Evolutionary conservation across 2,888 invertebrate species (phyloP).

Genomic region (Hipparchia semele): DNA sequence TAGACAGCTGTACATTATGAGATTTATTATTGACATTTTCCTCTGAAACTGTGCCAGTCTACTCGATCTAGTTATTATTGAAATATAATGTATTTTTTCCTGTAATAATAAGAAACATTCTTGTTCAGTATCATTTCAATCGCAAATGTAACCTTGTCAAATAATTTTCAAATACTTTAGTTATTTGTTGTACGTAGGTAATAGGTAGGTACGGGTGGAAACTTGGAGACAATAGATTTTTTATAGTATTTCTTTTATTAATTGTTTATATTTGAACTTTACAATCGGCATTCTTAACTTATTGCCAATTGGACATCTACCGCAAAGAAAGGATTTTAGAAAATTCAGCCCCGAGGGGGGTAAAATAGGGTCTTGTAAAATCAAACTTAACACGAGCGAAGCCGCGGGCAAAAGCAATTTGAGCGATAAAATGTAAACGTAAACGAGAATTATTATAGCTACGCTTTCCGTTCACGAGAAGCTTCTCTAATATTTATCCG

Average conservation of each 20-base stretch:
- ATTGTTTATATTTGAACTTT: no score
- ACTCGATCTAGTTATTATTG: neutral
- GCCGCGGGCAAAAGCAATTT: no score
- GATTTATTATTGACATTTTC: constrained; percentile 1
- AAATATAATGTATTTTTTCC: neutral
- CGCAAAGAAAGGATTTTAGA: no score
- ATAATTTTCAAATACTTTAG: neutral
- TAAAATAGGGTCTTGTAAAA: no score
- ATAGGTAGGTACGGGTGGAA: neutral
- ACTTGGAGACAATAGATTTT: neutral
- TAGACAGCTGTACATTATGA: neutral
- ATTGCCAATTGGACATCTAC: no score
- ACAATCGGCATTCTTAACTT: no score
- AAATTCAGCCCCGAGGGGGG: no score
- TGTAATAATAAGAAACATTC: neutral
- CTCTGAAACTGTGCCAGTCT: constrained; percentile 1
- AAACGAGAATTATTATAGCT: constrained; percentile 12
- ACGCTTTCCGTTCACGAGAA: constrained; percentile 26
- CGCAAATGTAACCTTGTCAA: neutral
- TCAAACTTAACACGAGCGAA: no score
- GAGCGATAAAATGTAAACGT: neutral
- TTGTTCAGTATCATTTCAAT: neutral
- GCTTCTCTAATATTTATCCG: constrained; percentile 38
- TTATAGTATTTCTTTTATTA: no score
- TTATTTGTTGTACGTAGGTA: neutral